Conservation (phyloP, 2,113 vertebrate genomes). For the Rhabdornis inornatus region DNA sequence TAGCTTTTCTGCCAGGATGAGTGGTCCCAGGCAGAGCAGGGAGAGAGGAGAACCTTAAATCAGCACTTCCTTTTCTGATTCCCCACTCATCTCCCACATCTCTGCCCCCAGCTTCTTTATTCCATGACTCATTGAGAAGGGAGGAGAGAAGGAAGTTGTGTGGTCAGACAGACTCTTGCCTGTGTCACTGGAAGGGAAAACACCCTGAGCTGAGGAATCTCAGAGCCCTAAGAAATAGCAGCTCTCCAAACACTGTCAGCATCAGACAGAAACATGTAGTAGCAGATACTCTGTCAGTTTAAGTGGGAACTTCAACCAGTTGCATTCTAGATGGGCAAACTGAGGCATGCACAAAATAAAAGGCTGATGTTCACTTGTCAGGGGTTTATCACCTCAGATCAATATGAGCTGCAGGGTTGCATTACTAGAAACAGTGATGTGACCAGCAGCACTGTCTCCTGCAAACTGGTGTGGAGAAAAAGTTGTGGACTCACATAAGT, state of each 20-base stretch:
- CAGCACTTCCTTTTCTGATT: not conserved
- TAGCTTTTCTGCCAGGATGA: not conserved
- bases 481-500: rapidly evolving
- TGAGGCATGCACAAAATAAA: not conserved
- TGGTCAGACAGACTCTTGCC: not conserved
- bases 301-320: not conserved
- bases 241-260: not conserved
- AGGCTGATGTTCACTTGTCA: not conserved
- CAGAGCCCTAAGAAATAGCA: not conserved
- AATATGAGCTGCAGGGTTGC: not conserved
- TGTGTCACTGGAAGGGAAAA: not conserved
- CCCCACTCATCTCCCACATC: not conserved
- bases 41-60: not conserved
- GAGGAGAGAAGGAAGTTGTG: not conserved
- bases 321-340: not conserved
- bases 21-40: not conserved
- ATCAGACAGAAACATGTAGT: not conserved
- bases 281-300: not conserved
- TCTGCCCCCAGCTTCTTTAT: not conserved
- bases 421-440: not conserved
- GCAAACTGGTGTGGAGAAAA: not conserved
- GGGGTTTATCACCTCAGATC: not conserved
- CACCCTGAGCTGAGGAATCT: not conserved
- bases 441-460: not conserved
- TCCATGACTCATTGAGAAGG: not conserved